Evolutionary conservation across 1,140 invertebrate genomes (phyloP).

Genomic region (Heterodera schachtii): DNA sequence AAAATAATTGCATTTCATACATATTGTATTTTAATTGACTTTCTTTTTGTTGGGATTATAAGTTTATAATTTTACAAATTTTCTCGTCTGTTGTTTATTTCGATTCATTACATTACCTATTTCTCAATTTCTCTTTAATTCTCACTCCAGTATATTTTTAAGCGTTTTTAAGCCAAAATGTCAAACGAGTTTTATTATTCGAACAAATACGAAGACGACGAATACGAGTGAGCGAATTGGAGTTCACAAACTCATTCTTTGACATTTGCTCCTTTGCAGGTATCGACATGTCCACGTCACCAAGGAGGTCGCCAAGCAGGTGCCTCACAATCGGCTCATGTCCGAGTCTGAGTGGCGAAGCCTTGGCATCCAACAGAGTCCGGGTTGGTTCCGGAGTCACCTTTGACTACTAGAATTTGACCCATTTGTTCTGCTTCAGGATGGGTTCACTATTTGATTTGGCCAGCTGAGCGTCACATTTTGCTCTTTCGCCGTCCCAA

Average conservation of each 20-base stretch:
- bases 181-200: slow-evolving; percentile 72
- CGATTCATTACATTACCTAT: not conserved
- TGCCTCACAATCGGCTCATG: slow-evolving; percentile 89
- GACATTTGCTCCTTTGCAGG: not conserved
- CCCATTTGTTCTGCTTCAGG: slow-evolving; percentile 73
- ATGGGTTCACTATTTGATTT: slow-evolving; percentile 95
- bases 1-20: slow-evolving; percentile 1
- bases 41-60: not conserved
- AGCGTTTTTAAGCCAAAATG: slow-evolving; percentile 1
- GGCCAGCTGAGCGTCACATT: slow-evolving; percentile 74
- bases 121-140: not conserved
- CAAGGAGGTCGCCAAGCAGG: slow-evolving; percentile 79
- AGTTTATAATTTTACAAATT: too few species aligned
- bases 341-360: slow-evolving; percentile 91
- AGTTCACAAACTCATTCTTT: not conserved
- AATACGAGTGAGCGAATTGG: slow-evolving; percentile 71
- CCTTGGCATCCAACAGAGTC: slow-evolving; percentile 83
- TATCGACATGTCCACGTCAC: slow-evolving; percentile 83
- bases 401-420: too few species aligned
- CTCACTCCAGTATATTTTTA: not conserved
- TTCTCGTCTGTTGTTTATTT: too few species aligned
- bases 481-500: slow-evolving; percentile 52
- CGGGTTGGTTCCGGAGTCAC: slow-evolving; percentile 1
- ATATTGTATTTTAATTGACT: not conserved
- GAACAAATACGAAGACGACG: slow-evolving; percentile 82